Conservation (phyloP, 2,888 invertebrate genomes). For the Tachina fera region DNA sequence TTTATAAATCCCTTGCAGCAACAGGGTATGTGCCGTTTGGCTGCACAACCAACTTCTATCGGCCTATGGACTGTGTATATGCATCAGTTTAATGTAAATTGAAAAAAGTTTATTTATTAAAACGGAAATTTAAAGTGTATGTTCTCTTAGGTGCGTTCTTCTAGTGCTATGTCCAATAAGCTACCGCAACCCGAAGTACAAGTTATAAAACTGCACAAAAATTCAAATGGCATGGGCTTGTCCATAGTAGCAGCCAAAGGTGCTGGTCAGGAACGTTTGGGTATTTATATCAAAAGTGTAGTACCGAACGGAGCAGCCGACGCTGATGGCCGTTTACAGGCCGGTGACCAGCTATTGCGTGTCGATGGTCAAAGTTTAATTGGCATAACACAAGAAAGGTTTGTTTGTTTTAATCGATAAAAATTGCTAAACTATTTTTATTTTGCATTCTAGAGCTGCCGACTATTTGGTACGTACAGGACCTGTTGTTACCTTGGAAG, state of each 20-base stretch:
- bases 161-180: slow-evolving; percentile 87
- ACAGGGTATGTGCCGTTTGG: slow-evolving; percentile 94
- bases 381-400: slow-evolving; percentile 91
- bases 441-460: slow-evolving; percentile 88
- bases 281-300: slow-evolving; percentile 99
- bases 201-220: slow-evolving; percentile 95
- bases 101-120: neutral
- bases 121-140: slow-evolving; percentile 15
- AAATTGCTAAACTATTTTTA: neutral
- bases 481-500: slow-evolving; percentile 95
- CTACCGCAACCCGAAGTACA: slow-evolving; percentile 89
- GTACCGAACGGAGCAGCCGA: slow-evolving; percentile 97
- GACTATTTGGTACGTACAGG: slow-evolving; percentile 97
- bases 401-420: slow-evolving; percentile 6
- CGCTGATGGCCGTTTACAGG: slow-evolving; percentile 95
- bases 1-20: slow-evolving; percentile 92
- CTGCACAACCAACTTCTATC: slow-evolving; percentile 94
- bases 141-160: slow-evolving; percentile 84
- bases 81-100: slow-evolving; percentile 85
- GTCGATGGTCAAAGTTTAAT: slow-evolving; percentile 98
- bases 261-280: slow-evolving; percentile 91
- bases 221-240: slow-evolving; percentile 98
- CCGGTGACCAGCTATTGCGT: slow-evolving; percentile 97
- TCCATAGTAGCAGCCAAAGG: slow-evolving; percentile 99
- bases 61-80: slow-evolving; percentile 99